Conservation (phyloP, 2,797 vertebrate genomes). For the Mergus octosetaceus region DNA sequence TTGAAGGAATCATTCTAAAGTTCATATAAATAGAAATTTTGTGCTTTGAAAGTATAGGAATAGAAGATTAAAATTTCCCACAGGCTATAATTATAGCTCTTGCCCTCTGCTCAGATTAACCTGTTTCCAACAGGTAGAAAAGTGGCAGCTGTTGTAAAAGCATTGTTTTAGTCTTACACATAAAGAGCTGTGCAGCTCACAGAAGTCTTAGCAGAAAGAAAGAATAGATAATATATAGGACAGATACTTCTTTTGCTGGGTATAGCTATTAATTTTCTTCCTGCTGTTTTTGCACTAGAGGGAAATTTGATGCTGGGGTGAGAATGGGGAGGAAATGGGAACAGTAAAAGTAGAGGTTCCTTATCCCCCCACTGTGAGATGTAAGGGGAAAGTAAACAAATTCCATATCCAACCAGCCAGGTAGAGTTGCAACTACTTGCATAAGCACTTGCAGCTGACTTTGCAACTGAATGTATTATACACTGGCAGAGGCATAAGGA, state of each 20-base stretch:
- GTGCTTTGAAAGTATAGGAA: slow-evolving; percentile 3
- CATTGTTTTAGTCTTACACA: not conserved
- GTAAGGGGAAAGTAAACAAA: not conserved
- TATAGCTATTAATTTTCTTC: not conserved
- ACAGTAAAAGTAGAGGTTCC: not conserved
- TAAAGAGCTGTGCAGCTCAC: not conserved
- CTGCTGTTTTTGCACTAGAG: not conserved
- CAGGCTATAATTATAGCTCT: slow-evolving; percentile 12
- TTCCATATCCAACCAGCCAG: not conserved
- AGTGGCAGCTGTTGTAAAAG: not conserved
- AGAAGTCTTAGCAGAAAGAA: not conserved
- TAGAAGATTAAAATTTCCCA: slow-evolving; percentile 19
- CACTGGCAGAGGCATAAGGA: not conserved
- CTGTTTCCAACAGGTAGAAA: not conserved
- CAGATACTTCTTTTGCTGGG: not conserved
- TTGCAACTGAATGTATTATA: not conserved
- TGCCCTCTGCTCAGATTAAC: slow-evolving; percentile 2
- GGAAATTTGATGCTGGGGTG: not conserved
- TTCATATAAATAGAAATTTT: slow-evolving; percentile 41
- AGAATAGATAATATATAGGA: not conserved
- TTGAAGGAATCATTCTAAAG: not conserved
- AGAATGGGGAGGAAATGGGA: not conserved
- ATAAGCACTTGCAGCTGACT: not conserved
- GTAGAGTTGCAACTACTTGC: not conserved
- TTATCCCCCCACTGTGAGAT: not conserved